Base-by-base conservation (phyloP, 2,797 vertebrate genomes). In the Sparus aurata region DNA sequence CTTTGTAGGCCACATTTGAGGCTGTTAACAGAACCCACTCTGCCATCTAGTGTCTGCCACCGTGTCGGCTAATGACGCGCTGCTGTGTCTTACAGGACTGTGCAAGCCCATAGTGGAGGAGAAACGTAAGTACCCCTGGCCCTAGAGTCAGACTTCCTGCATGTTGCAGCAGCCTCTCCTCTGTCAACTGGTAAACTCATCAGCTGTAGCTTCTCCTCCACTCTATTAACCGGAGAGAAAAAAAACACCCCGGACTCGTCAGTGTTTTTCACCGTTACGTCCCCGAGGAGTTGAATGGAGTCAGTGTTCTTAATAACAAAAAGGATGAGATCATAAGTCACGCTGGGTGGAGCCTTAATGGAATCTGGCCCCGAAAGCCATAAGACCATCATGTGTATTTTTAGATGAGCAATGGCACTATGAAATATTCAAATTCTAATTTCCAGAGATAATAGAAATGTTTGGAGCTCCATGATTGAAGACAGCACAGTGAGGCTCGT, bases 361-460 rank as follows among this genome's bases (percentile, higher is more conserved):
- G 72, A 66, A 81, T 87, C 74, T 73, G 73, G 62, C 73, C 84
- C 84, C 57, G 5, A 71, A 80, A 83, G 77, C 77, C 50, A 77
- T 71, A 57, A 83, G 80, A 79, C 78, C 77, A 65, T 74, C 70
- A 30, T 69, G 87, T 69, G 72, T 93, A 94, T 94, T 93, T 93
- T 91, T 89, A 91, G 91, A 94, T 94, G 94, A 95, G 87, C 64
- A 60, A 93, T 91, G 88, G 65, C 52, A 15, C 47, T 60, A 88
- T 94, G 69, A 94, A 94, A 92, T 93, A 94, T 95, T 93, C 60
- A 95, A 64, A 91, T 87, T 87, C 85, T 94, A 85, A 95, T 94
- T 90, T 93, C 87, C 92, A 87, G 86, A 84, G 85, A 90, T 93
- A 92, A 91, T 93, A 88, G 87, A 89, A 90, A 85, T 77, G 87